Percentiles rank a stretch among this genome's conserved stretches.
Evolutionary conservation across 30 jellyfish, hydroid and myxozoan genomes (phyloP).

Genomic region (Hydractinia symbiolongicarpus): DNA sequence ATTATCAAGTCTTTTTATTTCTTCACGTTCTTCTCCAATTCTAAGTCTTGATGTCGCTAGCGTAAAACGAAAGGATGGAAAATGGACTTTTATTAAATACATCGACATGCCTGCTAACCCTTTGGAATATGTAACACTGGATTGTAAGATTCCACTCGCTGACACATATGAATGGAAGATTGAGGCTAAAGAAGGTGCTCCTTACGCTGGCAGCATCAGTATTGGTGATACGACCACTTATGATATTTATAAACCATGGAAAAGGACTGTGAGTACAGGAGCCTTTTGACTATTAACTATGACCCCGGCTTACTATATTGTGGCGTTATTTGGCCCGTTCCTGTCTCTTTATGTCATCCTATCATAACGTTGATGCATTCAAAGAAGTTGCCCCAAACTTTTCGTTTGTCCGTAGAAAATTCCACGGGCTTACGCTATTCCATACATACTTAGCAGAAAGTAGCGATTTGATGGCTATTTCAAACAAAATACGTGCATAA

Average conservation of each 20-base stretch:
- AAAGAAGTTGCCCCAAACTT: too few species aligned
- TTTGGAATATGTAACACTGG: neutral
- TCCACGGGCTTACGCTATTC: too few species aligned
- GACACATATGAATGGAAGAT: conserved; percentile 23
- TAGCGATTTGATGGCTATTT: too few species aligned
- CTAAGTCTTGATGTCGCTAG: conserved; percentile 9
- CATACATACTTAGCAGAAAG: too few species aligned
- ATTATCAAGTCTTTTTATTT: neutral
- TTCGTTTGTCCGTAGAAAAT: too few species aligned
- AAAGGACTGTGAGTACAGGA: neutral
- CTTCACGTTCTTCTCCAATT: conserved; percentile 11
- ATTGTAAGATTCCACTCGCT: conserved; percentile 22
- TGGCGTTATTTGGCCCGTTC: too few species aligned
- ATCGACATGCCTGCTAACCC: conserved; percentile 11
- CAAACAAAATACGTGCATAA: too few species aligned
- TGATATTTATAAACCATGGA: conserved; percentile 15
- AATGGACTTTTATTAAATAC: neutral
- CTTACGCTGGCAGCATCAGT: conserved; percentile 15
- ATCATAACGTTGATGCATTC: too few species aligned
- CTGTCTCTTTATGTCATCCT: too few species aligned
- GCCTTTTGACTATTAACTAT: too few species aligned
- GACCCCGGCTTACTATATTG: too few species aligned
- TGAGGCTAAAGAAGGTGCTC: conserved; percentile 12
- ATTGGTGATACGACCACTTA: conserved; percentile 2
- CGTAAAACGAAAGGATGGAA: neutral